Conservation (phyloP, 2,888 invertebrate genomes). For the Dione juno region DNA sequence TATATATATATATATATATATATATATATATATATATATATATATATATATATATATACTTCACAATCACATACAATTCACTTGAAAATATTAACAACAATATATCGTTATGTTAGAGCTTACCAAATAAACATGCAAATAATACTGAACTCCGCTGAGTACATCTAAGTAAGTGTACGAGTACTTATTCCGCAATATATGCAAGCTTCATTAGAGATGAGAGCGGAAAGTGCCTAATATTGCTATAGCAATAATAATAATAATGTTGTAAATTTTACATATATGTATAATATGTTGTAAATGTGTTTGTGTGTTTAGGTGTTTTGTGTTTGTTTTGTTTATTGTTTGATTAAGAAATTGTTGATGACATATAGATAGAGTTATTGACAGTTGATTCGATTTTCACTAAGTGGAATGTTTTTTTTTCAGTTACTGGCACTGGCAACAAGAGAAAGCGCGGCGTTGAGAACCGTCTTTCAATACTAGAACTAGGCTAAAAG, state of each 20-base stretch:
- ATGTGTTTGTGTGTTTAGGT: not conserved
- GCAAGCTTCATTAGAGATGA: constrained; percentile 9
- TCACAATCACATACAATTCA: not conserved
- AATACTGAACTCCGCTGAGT: constrained; percentile 5
- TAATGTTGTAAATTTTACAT: not conserved
- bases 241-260: not conserved
- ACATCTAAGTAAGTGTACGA: constrained; percentile 2
- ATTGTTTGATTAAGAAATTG: too few relatives aligned
- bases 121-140: constrained; percentile 16
- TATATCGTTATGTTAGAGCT: not conserved
- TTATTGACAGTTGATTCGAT: too few relatives aligned
- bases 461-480: too few relatives aligned
- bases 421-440: too few relatives aligned
- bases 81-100: not conserved
- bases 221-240: constrained; percentile 14
- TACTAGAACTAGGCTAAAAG: too few relatives aligned
- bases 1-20: too few relatives aligned
- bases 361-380: too few relatives aligned
- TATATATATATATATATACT: too few relatives aligned
- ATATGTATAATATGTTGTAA: not conserved
- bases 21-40: too few relatives aligned
- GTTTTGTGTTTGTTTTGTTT: not conserved
- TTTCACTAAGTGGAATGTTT: too few relatives aligned
- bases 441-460: too few relatives aligned
- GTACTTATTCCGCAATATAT: constrained; percentile 13